Percentiles rank a stretch among this genome's conserved stretches.
Conservation (phyloP, 2,888 invertebrate species). For the Platycheirus rosarum region DNA sequence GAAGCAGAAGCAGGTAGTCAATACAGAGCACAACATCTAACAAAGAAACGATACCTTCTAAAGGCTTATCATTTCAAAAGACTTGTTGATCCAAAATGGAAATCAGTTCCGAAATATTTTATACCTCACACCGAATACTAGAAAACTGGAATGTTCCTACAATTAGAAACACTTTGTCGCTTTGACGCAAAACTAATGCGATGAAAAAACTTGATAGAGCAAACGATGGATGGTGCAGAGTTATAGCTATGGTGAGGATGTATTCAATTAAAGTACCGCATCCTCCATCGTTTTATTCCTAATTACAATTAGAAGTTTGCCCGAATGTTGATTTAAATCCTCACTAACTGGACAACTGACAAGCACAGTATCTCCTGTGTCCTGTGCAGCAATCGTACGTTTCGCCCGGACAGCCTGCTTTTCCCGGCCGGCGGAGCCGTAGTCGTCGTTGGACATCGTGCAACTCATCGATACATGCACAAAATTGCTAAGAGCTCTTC, state of each 20-base stretch:
- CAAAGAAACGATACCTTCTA: neutral
- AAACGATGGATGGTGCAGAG: conserved; percentile 3
- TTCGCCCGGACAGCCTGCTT: neutral
- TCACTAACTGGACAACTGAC: conserved; percentile 66
- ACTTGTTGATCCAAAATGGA: conserved; percentile 25
- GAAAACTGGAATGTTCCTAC: neutral
- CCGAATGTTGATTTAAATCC: conserved; percentile 61
- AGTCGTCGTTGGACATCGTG: conserved; percentile 23
- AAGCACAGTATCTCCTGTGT: conserved; percentile 51
- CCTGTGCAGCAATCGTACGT: conserved; percentile 40
- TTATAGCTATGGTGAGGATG: neutral
- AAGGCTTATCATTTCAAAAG: conserved; percentile 1
- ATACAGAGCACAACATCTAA: no score
- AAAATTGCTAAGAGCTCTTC: conserved; percentile 58
- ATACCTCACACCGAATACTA: neutral
- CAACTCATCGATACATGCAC: conserved; percentile 63
- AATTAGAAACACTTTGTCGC: conserved; percentile 9
- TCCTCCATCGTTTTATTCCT: conserved; percentile 54
- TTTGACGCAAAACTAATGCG: neutral
- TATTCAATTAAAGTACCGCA: conserved; percentile 56
- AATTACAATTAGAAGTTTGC: conserved; percentile 68
- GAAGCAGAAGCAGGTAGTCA: no score
- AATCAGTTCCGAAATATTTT: conserved; percentile 4
- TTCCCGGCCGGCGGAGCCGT: neutral
- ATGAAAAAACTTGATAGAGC: neutral